These are phyloP conservation scores for Potorous gilbertii DNA, from an alignment of 2,797 vertebrate species.

Conservation along the genomic window DNA sequence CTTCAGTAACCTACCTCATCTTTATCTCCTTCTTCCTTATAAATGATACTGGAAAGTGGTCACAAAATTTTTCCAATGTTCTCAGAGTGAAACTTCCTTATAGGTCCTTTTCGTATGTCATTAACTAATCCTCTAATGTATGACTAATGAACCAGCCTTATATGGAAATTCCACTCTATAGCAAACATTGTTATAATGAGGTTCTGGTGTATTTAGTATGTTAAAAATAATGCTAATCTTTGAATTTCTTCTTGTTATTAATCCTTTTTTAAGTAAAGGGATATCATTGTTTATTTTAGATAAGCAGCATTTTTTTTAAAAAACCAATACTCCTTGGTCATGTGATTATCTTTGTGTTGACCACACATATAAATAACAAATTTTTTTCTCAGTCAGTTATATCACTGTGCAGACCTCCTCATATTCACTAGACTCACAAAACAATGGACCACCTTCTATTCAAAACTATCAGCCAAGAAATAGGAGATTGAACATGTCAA, in stretches of 20 bases:
- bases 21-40: neutral
- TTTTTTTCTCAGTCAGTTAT: neutral
- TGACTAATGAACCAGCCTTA: neutral
- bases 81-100: neutral
- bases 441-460: neutral
- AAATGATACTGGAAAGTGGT: neutral
- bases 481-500: neutral
- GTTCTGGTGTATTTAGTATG: neutral
- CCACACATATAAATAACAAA: neutral
- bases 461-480: neutral
- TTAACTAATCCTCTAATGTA: neutral
- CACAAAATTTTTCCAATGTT: neutral
- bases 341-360: neutral
- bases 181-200: neutral
- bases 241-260: neutral
- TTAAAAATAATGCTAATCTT: neutral
- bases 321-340: neutral
- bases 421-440: neutral
- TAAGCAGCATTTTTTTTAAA: neutral
- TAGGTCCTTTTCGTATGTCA: neutral
- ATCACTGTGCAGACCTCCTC: neutral
- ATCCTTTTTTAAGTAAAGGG: neutral
- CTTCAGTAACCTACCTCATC: neutral
- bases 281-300: neutral
- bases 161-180: neutral